Conservation (phyloP, 2,113 vertebrate genomes). For the Chaenogobius annularis region DNA sequence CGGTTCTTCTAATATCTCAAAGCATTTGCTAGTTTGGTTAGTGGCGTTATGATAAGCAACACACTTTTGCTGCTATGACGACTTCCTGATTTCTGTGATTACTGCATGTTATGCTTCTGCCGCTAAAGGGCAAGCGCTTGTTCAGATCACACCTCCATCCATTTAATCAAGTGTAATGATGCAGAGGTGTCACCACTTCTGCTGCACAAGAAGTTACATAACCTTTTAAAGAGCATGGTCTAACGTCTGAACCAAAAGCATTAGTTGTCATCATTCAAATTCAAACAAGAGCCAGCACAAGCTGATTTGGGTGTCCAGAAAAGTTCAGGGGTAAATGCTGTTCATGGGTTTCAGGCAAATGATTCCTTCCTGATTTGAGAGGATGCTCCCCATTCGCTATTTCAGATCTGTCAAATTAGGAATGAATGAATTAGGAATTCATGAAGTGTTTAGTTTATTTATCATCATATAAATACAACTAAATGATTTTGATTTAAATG, state of each 20-base stretch:
- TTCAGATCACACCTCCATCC: slow-evolving; percentile 44
- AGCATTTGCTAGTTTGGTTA: background rate
- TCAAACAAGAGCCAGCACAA: background rate
- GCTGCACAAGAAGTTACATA: slow-evolving; percentile 5
- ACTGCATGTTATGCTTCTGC: slow-evolving; percentile 23
- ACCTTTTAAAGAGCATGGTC: slow-evolving; percentile 13
- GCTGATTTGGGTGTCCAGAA: background rate
- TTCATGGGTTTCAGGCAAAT: too few relatives aligned
- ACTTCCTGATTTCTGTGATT: slow-evolving; percentile 43
- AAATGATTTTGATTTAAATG: too few relatives aligned
- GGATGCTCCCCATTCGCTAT: too few relatives aligned
- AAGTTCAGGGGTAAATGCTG: too few relatives aligned
- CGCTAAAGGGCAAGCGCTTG: slow-evolving; percentile 46
- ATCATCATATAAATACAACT: too few relatives aligned
- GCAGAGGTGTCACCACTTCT: slow-evolving; percentile 21
- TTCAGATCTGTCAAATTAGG: too few relatives aligned
- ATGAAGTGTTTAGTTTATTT: too few relatives aligned
- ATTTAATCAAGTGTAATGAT: slow-evolving; percentile 48
- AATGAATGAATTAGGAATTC: too few relatives aligned
- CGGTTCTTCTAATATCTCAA: background rate
- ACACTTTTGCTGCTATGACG: slow-evolving; percentile 15
- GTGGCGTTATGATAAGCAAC: too few relatives aligned
- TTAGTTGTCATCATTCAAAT: background rate
- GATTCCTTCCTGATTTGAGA: too few relatives aligned
- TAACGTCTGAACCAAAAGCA: slow-evolving; percentile 1